Evolutionary conservation across 2,888 invertebrate species (phyloP).

Genomic region (Drosophila robusta): DNA sequence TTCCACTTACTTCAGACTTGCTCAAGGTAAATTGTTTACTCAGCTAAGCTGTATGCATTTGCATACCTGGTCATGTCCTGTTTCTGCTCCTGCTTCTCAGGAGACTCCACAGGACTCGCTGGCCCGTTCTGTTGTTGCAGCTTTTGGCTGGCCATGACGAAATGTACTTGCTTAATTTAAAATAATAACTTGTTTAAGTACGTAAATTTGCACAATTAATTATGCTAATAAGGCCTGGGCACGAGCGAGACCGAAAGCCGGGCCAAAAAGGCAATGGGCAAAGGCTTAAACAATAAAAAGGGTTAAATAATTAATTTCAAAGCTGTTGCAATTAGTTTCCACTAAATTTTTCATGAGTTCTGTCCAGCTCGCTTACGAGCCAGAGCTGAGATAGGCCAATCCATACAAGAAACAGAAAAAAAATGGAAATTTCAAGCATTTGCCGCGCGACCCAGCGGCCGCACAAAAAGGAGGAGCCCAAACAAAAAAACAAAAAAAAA

Average conservation of each 20-base stretch:
- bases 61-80: slow-evolving; percentile 9
- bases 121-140: not conserved
- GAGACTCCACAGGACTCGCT: not conserved
- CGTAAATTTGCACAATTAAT: slow-evolving; percentile 82
- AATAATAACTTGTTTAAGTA: slow-evolving; percentile 82
- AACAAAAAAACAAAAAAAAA: slow-evolving; percentile 12
- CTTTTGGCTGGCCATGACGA: slow-evolving; percentile 18
- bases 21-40: not conserved
- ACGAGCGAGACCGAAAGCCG: slow-evolving; percentile 21
- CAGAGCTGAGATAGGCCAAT: slow-evolving; percentile 39
- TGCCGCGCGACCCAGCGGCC: not conserved
- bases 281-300: slow-evolving; percentile 80
- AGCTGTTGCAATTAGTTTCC: slow-evolving; percentile 79
- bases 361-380: slow-evolving; percentile 45
- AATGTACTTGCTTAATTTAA: slow-evolving; percentile 70
- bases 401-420: slow-evolving; percentile 15
- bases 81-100: not conserved
- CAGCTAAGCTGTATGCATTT: slow-evolving; percentile 13
- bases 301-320: slow-evolving; percentile 83
- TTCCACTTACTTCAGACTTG: not conserved
- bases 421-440: slow-evolving; percentile 1
- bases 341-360: slow-evolving; percentile 81
- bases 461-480: slow-evolving; percentile 20
- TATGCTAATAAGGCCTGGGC: slow-evolving; percentile 78
- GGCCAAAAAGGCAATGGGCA: slow-evolving; percentile 63